Conservation (phyloP, 2,797 vertebrate species). For the Epinephelus coioides region DNA sequence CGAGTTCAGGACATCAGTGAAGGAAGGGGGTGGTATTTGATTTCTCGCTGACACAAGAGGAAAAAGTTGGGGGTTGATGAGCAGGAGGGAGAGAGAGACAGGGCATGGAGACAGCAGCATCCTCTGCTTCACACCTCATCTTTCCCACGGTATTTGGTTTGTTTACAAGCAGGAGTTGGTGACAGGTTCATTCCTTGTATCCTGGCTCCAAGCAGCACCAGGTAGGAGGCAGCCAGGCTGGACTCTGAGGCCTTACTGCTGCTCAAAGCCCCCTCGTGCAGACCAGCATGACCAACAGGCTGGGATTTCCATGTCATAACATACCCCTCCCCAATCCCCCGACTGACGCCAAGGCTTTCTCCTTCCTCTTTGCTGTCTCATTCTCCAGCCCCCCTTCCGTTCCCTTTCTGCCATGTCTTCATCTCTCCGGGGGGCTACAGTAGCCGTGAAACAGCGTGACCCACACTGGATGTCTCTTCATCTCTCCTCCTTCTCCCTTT, state of each 20-base stretch:
- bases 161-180: conserved; percentile 82
- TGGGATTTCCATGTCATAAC: conserved; percentile 73
- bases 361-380: conserved; percentile 67
- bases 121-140: conserved; percentile 81
- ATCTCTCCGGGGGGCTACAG: conserved; percentile 70
- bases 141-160: conserved; percentile 86
- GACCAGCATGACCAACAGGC: conserved; percentile 65
- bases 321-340: conserved; percentile 45
- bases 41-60: conserved; percentile 85
- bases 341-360: conserved; percentile 59
- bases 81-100: conserved; percentile 44
- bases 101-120: conserved; percentile 74
- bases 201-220: conserved; percentile 57
- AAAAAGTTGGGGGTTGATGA: conserved; percentile 75
- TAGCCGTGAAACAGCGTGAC: conserved; percentile 66
- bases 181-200: conserved; percentile 73
- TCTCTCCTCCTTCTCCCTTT: conserved; percentile 28
- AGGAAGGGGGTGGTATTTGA: conserved; percentile 74
- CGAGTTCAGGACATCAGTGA: conserved; percentile 63
- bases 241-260: conserved; percentile 61
- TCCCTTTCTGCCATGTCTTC: conserved; percentile 60
- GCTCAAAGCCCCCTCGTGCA: conserved; percentile 42
- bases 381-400: conserved; percentile 41
- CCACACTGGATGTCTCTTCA: conserved; percentile 51
- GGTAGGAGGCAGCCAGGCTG: conserved; percentile 70